phyloP scores from a whole-genome alignment of 2,797 vertebrate genomes.

The Microctenopoma lineatum region DNA sequence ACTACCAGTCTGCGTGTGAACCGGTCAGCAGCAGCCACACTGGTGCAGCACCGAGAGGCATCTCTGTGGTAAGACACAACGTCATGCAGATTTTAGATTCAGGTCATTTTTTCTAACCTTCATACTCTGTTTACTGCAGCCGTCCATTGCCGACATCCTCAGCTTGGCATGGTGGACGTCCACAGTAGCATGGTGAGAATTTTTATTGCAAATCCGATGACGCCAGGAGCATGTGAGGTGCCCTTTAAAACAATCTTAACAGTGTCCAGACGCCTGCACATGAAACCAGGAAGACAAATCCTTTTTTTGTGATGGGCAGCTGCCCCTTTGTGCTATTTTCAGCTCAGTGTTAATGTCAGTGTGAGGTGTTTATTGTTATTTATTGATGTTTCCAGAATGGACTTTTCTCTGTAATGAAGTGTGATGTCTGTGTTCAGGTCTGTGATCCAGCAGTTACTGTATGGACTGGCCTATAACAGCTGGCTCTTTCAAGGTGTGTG shows the following conservation, averaged over 20 bases:
- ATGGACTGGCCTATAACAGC: slow-evolving; percentile 90
- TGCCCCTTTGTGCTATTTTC: slow-evolving; percentile 31
- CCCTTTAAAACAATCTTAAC: slow-evolving; percentile 34
- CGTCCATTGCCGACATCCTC: slow-evolving; percentile 93
- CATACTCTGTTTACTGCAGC: slow-evolving; percentile 77
- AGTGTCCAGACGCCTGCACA: slow-evolving; percentile 6
- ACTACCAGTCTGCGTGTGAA: slow-evolving; percentile 94
- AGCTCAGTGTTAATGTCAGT: neutral
- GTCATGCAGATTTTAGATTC: neutral
- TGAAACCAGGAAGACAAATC: neutral
- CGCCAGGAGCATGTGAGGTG: slow-evolving; percentile 3
- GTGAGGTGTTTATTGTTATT: slow-evolving; percentile 21
- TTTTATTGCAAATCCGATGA: slow-evolving; percentile 8
- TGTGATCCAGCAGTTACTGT: slow-evolving; percentile 92
- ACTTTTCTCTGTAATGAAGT: slow-evolving; percentile 30
- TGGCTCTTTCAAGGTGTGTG: slow-evolving; percentile 90
- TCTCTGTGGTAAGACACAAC: slow-evolving; percentile 88
- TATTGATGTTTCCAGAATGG: slow-evolving; percentile 27
- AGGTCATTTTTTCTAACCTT: neutral
- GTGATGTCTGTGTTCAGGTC: slow-evolving; percentile 84
- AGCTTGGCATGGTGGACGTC: slow-evolving; percentile 97
- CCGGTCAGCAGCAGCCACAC: slow-evolving; percentile 93
- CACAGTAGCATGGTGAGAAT: slow-evolving; percentile 92
- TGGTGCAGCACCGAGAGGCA: slow-evolving; percentile 88
- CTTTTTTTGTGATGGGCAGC: slow-evolving; percentile 5